phyloP scores from a whole-genome alignment of 2,888 invertebrate genomes.

The Polydrusus tereticollis region DNA sequence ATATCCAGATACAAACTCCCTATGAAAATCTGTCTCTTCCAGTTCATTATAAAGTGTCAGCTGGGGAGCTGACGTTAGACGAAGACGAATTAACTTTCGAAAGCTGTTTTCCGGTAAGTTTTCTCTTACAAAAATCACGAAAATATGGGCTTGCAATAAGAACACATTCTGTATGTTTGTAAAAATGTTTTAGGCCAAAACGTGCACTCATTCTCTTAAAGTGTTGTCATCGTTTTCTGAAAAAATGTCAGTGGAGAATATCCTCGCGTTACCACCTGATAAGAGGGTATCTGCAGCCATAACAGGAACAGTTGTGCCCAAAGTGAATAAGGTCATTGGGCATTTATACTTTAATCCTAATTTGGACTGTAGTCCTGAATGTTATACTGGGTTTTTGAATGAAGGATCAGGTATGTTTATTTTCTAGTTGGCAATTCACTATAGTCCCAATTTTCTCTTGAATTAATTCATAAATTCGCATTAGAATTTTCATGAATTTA shows the following conservation, averaged over 20 bases:
- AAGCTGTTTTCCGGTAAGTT: conserved; percentile 85
- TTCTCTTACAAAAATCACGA: conserved; percentile 1
- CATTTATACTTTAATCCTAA: conserved; percentile 81
- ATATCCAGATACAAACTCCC: conserved; percentile 80
- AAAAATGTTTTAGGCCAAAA: conserved; percentile 76
- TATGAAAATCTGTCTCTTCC: conserved; percentile 78
- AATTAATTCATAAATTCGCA: no score
- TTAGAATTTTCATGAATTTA: no score
- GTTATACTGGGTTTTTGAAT: conserved; percentile 82
- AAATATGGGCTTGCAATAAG: no score
- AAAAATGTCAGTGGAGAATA: conserved; percentile 81
- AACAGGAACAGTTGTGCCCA: conserved; percentile 68
- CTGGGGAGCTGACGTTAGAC: conserved; percentile 79
- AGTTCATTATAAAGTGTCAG: conserved; percentile 81
- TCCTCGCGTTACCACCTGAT: conserved; percentile 75
- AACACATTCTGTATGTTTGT: no score
- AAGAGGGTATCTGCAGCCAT: conserved; percentile 71
- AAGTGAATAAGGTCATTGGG: conserved; percentile 70
- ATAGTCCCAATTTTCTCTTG: no score
- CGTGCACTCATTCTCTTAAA: conserved; percentile 81
- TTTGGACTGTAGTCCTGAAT: conserved; percentile 77
- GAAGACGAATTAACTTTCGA: conserved; percentile 79
- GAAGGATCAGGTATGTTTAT: conserved; percentile 72
- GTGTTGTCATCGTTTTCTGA: conserved; percentile 86
- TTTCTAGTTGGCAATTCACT: neutral